Base-by-base conservation (phyloP, 35 echinoderm and acorn worm genomes). In the Nesometra sesokonis region DNA sequence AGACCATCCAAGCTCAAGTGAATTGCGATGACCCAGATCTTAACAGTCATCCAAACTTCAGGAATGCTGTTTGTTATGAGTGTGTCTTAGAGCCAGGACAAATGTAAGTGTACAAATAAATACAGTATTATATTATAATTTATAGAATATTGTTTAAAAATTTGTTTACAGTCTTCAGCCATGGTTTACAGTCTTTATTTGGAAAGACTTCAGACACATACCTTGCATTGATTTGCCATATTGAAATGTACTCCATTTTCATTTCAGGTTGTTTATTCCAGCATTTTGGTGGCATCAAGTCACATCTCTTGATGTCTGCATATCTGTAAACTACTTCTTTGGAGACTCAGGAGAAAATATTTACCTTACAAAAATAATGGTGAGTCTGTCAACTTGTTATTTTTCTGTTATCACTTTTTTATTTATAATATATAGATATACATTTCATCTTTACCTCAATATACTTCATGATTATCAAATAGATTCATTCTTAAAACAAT, bases 271-370 rank as follows among this genome's bases (percentile, higher is more conserved):
- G 32, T 93, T 86, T 47, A 93, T 93, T 30, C 91, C 91, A 47
- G 86, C 91, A 40, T 93, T 93, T 77, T 93, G 91, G 91, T 93
- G 91, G 91, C 91, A 93, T 82, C 91, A 93, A 30, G 91, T 88
- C 0, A 93, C 86, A 81, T 46, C 91, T 29, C 0, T 93, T 13
- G 91, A 93, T 29, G 88, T 52, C 35, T 82, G 82, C 9, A 93
- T 88, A 82, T 93, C 91, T 67, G 82, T 89, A 57, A 93, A 93
- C 30, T 93, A 77, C 77, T 93, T 89, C 86, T 88, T 67, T 85
- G 91, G 91, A 0, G 86, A 93, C 86, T 86, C 86, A 31, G 91
- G 91, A 43, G 91, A 93, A 0, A 93, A 88, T 82, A 67, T 35
- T 19, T 93, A 85, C 36, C 87, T 93, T 23, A 82, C 81, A 21